phyloP scores from a whole-genome alignment of 37 sponge, comb jelly and placozoan species.

The Corticium candelabrum region DNA sequence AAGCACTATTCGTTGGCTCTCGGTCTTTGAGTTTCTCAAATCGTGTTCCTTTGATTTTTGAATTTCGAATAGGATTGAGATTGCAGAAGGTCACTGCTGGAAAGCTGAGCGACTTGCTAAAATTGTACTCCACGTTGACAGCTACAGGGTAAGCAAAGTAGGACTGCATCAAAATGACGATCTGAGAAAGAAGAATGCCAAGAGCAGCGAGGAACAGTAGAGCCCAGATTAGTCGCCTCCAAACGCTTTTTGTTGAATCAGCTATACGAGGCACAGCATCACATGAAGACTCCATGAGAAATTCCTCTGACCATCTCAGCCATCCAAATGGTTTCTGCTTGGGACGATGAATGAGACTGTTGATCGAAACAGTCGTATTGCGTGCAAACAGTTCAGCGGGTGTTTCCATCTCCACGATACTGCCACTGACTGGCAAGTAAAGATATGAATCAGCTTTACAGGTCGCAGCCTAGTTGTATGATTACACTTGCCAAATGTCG shows the following conservation, averaged over 20 bases:
- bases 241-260: neutral
- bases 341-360: no score
- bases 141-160: neutral
- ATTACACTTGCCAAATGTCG: no score
- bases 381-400: no score
- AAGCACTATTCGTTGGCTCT: neutral
- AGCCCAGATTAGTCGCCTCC: neutral
- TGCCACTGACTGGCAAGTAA: no score
- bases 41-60: neutral
- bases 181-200: neutral
- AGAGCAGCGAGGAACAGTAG: neutral
- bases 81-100: constrained; percentile 11
- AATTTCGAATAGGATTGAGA: neutral
- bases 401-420: no score
- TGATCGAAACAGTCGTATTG: no score
- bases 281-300: neutral
- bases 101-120: constrained; percentile 1
- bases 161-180: neutral
- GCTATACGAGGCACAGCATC: neutral
- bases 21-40: neutral
- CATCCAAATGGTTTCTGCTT: no score
- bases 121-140: neutral
- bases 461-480: no score
- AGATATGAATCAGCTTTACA: no score
- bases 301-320: neutral